Evolutionary conservation across 2,113 vertebrate species (phyloP).

Genomic region (Scalopus aquaticus): DNA sequence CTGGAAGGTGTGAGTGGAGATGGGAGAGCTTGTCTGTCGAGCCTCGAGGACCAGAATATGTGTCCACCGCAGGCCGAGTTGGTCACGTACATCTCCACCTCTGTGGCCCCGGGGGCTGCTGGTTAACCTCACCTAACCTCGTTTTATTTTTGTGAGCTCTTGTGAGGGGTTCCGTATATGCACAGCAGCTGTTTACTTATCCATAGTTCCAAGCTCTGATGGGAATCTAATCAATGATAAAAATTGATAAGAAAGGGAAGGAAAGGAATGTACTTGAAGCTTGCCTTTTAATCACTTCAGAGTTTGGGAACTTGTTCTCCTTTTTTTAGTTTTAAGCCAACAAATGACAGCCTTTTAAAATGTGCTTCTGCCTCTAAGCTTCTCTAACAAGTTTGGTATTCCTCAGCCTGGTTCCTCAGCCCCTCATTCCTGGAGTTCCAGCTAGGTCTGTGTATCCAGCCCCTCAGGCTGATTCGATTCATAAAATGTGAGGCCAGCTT

Average conservation of each 20-base stretch:
- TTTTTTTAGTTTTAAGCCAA: conserved; percentile 6
- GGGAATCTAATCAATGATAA: not conserved
- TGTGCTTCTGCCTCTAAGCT: conserved; percentile 21
- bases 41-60: not conserved
- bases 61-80: not conserved
- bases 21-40: not conserved
- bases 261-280: not conserved
- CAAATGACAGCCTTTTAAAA: not conserved
- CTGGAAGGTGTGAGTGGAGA: not conserved
- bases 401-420: conserved; percentile 13
- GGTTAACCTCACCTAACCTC: not conserved
- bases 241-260: not conserved
- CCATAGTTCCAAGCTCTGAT: not conserved
- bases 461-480: not conserved
- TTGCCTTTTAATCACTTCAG: not conserved
- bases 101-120: not conserved
- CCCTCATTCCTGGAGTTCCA: conserved; percentile 67
- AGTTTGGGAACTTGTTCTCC: conserved; percentile 1
- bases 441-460: not conserved
- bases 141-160: not conserved
- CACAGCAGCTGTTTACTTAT: not conserved
- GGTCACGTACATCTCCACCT: not conserved
- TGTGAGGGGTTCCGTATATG: not conserved
- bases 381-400: not conserved
- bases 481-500: not conserved